phyloP scores from a whole-genome alignment of 2,888 invertebrate species.

The Papilio gigon region DNA sequence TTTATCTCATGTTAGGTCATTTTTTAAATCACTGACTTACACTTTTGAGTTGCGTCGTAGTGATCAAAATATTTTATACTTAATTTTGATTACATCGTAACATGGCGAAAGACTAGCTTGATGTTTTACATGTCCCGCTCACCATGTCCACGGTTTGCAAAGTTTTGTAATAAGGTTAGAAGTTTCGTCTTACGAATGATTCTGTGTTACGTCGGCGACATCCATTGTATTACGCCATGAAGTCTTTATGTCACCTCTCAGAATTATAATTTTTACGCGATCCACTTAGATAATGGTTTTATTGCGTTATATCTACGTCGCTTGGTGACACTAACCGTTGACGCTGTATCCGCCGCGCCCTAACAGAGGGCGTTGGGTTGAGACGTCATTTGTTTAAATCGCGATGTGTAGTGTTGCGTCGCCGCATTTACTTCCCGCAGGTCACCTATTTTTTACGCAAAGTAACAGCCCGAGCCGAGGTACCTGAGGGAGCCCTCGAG shows the following conservation, averaged over 20 bases:
- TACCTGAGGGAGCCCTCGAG: too few species aligned
- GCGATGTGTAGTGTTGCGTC: too few species aligned
- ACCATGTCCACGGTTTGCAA: neutral
- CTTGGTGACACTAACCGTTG: neutral
- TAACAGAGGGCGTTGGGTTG: too few species aligned
- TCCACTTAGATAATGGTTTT: slow-evolving; percentile 16
- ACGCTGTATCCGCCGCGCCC: too few species aligned
- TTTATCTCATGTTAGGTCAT: too few species aligned
- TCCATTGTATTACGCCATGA: slow-evolving; percentile 14
- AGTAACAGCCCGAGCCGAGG: too few species aligned
- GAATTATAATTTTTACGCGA: slow-evolving; percentile 12
- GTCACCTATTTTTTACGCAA: too few species aligned
- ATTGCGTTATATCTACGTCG: neutral
- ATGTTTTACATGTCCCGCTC: neutral
- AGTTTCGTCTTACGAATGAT: neutral
- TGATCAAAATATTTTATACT: neutral
- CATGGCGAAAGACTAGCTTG: neutral
- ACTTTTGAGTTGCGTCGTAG: too few species aligned
- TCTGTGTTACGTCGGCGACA: slow-evolving; percentile 5
- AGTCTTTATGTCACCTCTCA: slow-evolving; percentile 15
- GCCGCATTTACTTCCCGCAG: too few species aligned
- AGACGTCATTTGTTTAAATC: too few species aligned
- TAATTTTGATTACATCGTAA: neutral
- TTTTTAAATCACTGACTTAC: too few species aligned
- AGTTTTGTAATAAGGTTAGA: slow-evolving; percentile 3